Conservation (phyloP, 2,113 vertebrate species). For the Cephalopholis sonnerati region DNA sequence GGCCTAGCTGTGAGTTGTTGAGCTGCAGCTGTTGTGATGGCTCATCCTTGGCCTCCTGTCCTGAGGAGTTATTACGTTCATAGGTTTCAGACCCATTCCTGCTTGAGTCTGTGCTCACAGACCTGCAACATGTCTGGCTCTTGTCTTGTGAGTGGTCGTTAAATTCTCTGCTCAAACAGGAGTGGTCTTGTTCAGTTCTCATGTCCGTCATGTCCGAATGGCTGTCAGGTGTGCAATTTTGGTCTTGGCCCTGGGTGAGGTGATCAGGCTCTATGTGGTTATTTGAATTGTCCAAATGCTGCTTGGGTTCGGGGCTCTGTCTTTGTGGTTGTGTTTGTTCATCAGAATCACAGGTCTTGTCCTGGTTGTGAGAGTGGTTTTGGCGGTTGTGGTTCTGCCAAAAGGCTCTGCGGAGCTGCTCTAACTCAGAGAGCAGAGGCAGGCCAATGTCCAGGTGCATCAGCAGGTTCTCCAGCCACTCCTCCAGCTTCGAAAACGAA, state of each 20-base stretch:
- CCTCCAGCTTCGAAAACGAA: constrained; percentile 91
- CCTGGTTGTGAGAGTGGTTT: constrained; percentile 73
- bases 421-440: constrained; percentile 90
- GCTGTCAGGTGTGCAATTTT: background rate
- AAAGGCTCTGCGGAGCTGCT: constrained; percentile 88
- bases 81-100: constrained; percentile 17
- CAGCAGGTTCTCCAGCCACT: constrained; percentile 91
- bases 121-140: constrained; percentile 15
- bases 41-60: constrained; percentile 6
- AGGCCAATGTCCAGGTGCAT: constrained; percentile 93
- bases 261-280: constrained; percentile 2
- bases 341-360: constrained; percentile 21
- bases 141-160: constrained; percentile 13
- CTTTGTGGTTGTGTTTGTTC: constrained; percentile 41
- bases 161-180: background rate
- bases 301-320: background rate
- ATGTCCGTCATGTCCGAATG: constrained; percentile 6
- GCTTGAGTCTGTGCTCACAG: constrained; percentile 4
- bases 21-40: constrained; percentile 21
- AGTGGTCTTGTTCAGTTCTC: constrained; percentile 12
- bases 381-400: constrained; percentile 84
- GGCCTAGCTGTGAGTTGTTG: background rate
- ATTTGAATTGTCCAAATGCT: constrained; percentile 5
- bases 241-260: background rate
- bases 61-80: constrained; percentile 22